phyloP scores from a whole-genome alignment of 1,140 invertebrate species.

The Aphaenogaster rudis region DNA sequence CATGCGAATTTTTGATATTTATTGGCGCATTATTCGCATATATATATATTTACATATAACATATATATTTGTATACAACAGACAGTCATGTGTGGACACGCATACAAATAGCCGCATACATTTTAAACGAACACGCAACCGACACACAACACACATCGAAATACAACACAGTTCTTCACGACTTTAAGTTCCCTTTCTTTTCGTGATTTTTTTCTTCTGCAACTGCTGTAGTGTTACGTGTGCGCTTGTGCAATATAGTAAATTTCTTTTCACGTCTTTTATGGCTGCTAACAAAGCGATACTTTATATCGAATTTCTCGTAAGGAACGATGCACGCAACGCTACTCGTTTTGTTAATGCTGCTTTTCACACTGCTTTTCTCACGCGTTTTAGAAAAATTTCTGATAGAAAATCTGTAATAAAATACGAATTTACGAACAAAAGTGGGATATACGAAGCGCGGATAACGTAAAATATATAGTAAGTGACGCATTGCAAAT shows the following conservation, averaged over 20 bases:
- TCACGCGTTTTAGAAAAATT: constrained; percentile 43
- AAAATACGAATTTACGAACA: background rate
- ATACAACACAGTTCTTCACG: background rate
- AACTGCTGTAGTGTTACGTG: constrained; percentile 49
- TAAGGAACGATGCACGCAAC: constrained; percentile 26
- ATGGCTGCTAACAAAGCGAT: constrained; percentile 48
- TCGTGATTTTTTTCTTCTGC: constrained; percentile 50
- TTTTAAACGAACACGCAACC: constrained; percentile 5
- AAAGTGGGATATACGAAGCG: background rate
- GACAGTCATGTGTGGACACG: background rate
- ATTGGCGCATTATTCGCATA: constrained; percentile 65
- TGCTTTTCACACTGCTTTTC: constrained; percentile 14
- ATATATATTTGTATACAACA: constrained; percentile 31
- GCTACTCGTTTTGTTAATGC: constrained; percentile 14
- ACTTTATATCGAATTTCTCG: constrained; percentile 8
- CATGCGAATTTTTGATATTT: constrained; percentile 74
- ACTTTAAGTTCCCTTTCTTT: constrained; percentile 52
- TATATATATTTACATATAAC: constrained; percentile 24
- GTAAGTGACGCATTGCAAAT: background rate
- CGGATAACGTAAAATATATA: background rate
- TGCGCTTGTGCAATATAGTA: constrained; percentile 63
- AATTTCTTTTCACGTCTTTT: constrained; percentile 48
- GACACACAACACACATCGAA: constrained; percentile 17
- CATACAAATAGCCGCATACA: constrained; percentile 5
- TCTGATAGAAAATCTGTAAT: constrained; percentile 4